Conservation (phyloP, 2,797 vertebrate genomes). For the Phrynocephalus forsythii region DNA sequence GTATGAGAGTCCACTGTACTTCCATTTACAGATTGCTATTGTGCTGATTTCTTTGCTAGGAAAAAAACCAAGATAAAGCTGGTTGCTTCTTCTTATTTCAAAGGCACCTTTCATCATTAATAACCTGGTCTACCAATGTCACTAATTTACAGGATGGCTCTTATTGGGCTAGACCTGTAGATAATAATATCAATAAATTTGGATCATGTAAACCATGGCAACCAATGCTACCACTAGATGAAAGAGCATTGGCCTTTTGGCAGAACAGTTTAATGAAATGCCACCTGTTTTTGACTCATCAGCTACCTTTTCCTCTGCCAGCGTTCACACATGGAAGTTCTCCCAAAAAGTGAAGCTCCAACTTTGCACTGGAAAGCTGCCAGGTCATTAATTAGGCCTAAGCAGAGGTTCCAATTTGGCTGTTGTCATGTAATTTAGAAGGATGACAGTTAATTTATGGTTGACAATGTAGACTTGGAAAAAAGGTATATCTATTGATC, state of each 20-base stretch:
- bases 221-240: background rate
- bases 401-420: background rate
- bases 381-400: constrained; percentile 10
- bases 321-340: constrained; percentile 1
- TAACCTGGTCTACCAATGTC: background rate
- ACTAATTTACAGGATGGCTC: background rate
- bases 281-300: constrained; percentile 5
- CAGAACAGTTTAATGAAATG: constrained; percentile 10
- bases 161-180: constrained; percentile 9
- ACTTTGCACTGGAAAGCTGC: background rate
- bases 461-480: background rate
- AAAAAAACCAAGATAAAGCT: background rate
- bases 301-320: background rate
- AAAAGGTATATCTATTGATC: background rate
- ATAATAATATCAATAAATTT: background rate
- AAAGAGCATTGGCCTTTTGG: background rate
- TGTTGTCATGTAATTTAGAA: background rate
- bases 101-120: constrained; percentile 31
- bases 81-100: constrained; percentile 16
- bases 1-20: background rate
- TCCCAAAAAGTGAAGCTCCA: background rate
- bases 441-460: background rate
- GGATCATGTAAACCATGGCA: background rate
- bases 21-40: background rate
- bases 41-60: background rate